phyloP scores from a whole-genome alignment of 2,888 invertebrate genomes.

The Nysson spinosus region DNA sequence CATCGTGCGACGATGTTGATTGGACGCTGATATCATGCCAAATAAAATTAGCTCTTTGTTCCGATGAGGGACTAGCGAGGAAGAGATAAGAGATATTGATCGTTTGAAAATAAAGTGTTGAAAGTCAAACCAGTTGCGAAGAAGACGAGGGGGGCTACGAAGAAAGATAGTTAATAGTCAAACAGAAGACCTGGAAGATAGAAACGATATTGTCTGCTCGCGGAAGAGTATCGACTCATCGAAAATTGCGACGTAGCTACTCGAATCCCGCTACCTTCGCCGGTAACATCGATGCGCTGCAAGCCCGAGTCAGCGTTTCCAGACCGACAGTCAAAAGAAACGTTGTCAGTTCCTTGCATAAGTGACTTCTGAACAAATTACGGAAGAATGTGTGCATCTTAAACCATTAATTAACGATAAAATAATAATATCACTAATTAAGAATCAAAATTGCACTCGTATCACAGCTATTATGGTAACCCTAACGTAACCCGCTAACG shows the following conservation, averaged over 20 bases:
- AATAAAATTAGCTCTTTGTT: too few relatives aligned
- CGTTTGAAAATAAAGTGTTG: background rate
- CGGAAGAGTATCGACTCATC: slow-evolving; percentile 6
- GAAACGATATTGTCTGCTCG: background rate
- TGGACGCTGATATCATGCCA: too few relatives aligned
- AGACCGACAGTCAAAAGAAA: slow-evolving; percentile 2
- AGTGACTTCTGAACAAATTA: too few relatives aligned
- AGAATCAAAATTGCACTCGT: too few relatives aligned
- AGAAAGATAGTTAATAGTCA: background rate
- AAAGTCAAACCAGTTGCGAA: background rate
- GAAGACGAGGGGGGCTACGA: background rate
- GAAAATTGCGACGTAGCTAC: slow-evolving; percentile 26
- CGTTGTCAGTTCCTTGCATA: background rate
- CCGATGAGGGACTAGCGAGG: too few relatives aligned
- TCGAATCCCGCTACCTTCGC: slow-evolving; percentile 16
- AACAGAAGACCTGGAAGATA: background rate
- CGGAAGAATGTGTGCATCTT: too few relatives aligned
- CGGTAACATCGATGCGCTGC: slow-evolving; percentile 50
- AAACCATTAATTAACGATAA: too few relatives aligned
- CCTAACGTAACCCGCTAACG: too few relatives aligned
- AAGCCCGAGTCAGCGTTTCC: slow-evolving; percentile 20
- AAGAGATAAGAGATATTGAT: background rate
- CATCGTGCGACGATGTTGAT: too few relatives aligned
- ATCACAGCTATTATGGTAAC: too few relatives aligned
- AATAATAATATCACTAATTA: too few relatives aligned